Conservation (phyloP, 2,113 vertebrate genomes). For the Lutjanus erythropterus region DNA sequence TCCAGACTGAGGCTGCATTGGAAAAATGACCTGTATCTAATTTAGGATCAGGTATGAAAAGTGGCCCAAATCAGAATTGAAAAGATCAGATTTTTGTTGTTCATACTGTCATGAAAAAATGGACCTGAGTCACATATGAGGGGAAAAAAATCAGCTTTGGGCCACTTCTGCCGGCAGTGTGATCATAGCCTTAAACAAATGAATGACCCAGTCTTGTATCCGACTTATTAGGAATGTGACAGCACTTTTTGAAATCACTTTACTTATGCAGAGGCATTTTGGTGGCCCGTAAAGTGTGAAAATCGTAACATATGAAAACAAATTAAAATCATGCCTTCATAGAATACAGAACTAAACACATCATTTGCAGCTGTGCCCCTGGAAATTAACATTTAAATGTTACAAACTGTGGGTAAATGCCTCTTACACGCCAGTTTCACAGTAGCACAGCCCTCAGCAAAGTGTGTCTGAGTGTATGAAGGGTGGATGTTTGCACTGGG, state of each 20-base stretch:
- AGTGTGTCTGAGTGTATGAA: background rate
- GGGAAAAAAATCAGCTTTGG: too few relatives aligned
- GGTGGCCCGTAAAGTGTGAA: background rate
- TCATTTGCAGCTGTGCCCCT: background rate
- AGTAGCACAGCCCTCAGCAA: background rate
- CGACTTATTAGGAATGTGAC: background rate
- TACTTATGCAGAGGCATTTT: background rate
- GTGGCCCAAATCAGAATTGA: too few relatives aligned
- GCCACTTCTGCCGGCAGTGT: too few relatives aligned
- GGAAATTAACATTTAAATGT: background rate
- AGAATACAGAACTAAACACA: background rate
- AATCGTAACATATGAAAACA: background rate
- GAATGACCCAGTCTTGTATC: background rate
- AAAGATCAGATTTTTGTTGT: too few relatives aligned
- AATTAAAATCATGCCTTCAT: background rate
- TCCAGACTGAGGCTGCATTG: too few relatives aligned
- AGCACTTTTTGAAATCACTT: constrained; percentile 1
- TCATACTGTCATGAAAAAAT: too few relatives aligned
- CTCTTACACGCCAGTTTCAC: background rate
- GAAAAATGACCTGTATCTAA: too few relatives aligned
- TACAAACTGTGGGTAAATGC: background rate
- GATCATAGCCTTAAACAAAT: too few relatives aligned
- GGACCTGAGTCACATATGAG: too few relatives aligned
- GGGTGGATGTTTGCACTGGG: background rate
- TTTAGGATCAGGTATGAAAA: too few relatives aligned